These are phyloP conservation scores for Musca vetustissima DNA, from an alignment of 1,140 invertebrate genomes.

Conservation along the genomic window DNA sequence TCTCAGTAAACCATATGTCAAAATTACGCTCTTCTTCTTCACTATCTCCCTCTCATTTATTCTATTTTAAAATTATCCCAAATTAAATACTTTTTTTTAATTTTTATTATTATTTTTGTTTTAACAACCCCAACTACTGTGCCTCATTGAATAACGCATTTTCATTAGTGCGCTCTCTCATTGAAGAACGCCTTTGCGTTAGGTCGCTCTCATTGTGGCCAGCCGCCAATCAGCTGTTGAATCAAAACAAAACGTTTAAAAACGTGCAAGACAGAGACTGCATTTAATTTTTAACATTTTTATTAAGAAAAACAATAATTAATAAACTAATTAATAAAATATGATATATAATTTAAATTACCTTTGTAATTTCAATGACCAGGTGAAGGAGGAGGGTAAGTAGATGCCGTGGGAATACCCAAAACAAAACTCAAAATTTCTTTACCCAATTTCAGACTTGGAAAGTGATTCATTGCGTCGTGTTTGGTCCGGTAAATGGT, in stretches of 20 bases:
- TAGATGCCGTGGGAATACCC: neutral
- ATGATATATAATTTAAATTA: constrained; percentile 6
- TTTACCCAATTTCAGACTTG: neutral
- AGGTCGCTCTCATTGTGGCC: no score
- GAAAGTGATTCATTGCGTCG: neutral
- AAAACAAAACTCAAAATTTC: neutral
- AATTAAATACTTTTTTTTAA: no score
- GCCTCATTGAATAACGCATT: no score
- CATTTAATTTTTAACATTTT: neutral
- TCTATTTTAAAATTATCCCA: no score
- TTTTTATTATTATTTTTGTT: no score
- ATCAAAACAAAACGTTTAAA: constrained; percentile 19
- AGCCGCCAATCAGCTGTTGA: neutral
- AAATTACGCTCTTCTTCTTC: no score
- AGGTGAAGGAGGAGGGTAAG: neutral
- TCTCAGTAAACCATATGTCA: no score
- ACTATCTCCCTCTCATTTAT: no score
- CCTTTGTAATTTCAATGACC: constrained; percentile 14
- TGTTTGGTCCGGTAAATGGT: neutral
- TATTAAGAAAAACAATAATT: neutral
- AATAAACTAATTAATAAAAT: neutral
- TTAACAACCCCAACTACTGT: no score
- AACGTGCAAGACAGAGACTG: neutral
- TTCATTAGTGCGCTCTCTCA: no score
- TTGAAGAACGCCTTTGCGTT: no score